Base-by-base conservation (phyloP, 1,140 invertebrate genomes). In the Pseudomyrmex cubaensis region DNA sequence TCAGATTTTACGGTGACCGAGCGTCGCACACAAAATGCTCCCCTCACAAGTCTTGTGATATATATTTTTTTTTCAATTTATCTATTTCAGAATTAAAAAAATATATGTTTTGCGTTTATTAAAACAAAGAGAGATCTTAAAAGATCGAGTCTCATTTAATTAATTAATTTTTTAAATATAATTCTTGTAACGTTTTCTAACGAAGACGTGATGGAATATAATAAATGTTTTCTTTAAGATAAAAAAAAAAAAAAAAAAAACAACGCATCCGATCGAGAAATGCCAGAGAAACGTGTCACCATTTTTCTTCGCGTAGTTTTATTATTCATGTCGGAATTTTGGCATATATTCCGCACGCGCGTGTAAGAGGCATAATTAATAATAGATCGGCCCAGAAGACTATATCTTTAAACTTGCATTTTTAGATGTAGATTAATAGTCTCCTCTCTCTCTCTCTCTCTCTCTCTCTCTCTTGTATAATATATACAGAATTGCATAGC, bases 311-410 rank as follows among this genome's bases (percentile, higher is more conserved):
- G n/a, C 15, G 20, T 80, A 59, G 70, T 54, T 78, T 66, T n/a
- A 69, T 66, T 12, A 69, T 77, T 67, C 52, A 46, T 70, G 76
- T 61, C 76, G 72, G 66, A 80, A 80, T 72, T 80, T 80, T 70
- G 56, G 54, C 22, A 35, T 46, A 46, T 64, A 25, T 46, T 15
- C 13, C 62, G 13, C 50, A 12, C 50, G 50, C 35, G 35, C 35
- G 20, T 20, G 46, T 25, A n/a, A 48, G 54, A 72, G 54, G 12
- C 61, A 70, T 80, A 72, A 80, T 80, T 80, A 72, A 80, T 80
- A 72, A 80, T 70, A 80, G 76, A 80, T 72, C 64, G 63, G 35
- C 48, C 35, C 22, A 54, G 44, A 78, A 70, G 20, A 57, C 54
- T 78, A 78, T 59, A 72, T 61, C 54, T 80, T 70, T 20, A 10